Evolutionary conservation across 2,797 vertebrate species (phyloP), one percentile per base, ranked within the genome.

Genomic region (Lagorchestes hirsutus): DNA sequence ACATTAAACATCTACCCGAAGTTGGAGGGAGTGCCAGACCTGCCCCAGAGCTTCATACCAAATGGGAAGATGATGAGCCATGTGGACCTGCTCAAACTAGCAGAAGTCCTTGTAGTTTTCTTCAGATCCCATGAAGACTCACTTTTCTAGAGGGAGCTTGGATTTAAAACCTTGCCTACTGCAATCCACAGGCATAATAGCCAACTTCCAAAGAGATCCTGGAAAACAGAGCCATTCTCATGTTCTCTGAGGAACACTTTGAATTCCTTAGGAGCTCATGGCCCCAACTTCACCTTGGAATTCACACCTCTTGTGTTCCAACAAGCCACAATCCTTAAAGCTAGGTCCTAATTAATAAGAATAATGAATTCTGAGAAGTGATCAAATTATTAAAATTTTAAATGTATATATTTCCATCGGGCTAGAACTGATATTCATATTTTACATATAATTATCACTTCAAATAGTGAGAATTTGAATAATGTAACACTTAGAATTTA

Each of bases 151-250:
- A 1, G 2, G 0, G 55, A 8, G 55, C 52, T 95, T 94, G 40
- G 95, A 96, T 91, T 8, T 18, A 29, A 96, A 52, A 29, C 27
- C 93, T 94, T 95, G 57, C 90, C 95, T 9, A 22, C 58, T 94
- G 90, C 50, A 92, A 14, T 28, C 28, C 5, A 90, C 58, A 40
- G 31, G 95, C 92, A 16, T 93, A 93, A 95, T 55, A 8, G 24
- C 22, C 18, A 91, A 46, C 54, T 94, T 96, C 93, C 93, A 92
- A 96, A 55, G 1, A 4, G 0, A 50, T 50, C 59, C n/a, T 24
- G 34, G 55, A 55, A 55, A 55, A 9, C 12, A 0, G 22, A 87
- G 0, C 16, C 55, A 55, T 55, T 92, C 55, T 28, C 16, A 52
- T 52, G 52, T 92, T 56, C 28, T 14, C 3, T 59, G 62, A 46